Evolutionary conservation across 2,797 vertebrate species (phyloP).

Genomic region (Chelidonichthys spinosus): DNA sequence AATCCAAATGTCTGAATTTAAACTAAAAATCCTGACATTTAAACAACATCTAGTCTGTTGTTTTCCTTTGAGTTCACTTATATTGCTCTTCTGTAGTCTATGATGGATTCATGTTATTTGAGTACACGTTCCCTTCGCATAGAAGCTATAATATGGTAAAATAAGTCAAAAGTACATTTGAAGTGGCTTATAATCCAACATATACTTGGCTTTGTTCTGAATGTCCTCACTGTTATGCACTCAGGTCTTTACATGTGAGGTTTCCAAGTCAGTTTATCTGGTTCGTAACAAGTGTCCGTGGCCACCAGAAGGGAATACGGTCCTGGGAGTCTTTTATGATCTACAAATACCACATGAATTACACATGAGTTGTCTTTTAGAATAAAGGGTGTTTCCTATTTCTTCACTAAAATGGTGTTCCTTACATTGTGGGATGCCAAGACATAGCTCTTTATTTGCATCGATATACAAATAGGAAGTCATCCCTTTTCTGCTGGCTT

Average conservation of each 20-base stretch:
- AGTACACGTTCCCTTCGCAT: background rate
- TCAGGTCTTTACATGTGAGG: background rate
- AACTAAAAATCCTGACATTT: background rate
- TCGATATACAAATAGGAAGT: background rate
- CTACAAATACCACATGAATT: background rate
- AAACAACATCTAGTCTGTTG: background rate
- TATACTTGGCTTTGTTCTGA: background rate
- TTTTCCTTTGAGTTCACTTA: background rate
- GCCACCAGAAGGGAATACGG: background rate
- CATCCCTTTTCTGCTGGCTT: background rate
- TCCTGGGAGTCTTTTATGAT: background rate
- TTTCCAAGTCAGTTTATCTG: background rate
- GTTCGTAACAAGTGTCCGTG: background rate
- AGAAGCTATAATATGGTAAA: background rate
- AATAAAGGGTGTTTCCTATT: background rate
- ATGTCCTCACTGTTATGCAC: background rate
- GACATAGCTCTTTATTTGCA: background rate
- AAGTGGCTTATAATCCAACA: background rate
- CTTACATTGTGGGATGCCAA: background rate
- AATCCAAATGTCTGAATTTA: background rate
- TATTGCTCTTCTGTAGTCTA: background rate
- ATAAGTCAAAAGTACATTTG: background rate
- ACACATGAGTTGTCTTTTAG: background rate
- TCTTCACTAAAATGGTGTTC: background rate
- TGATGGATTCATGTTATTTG: background rate